Percentiles rank a stretch among this genome's conserved stretches.
Evolutionary conservation across 2,797 vertebrate genomes (phyloP).

Genomic region (Trachurus trachurus): DNA sequence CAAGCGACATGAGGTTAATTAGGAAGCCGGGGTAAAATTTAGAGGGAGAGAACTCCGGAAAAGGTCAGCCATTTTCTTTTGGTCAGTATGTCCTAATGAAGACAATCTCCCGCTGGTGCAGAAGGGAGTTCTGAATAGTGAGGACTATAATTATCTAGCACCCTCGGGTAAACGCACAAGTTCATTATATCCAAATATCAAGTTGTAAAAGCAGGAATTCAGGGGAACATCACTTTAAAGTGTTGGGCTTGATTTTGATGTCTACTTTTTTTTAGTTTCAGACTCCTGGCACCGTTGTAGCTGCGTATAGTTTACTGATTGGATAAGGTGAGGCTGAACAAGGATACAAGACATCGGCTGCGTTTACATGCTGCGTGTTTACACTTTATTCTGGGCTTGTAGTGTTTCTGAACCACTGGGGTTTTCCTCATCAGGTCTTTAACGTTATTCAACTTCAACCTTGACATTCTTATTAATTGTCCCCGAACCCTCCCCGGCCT

Average conservation of each 20-base stretch:
- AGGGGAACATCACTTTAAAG: constrained; percentile 35
- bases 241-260: constrained; percentile 20
- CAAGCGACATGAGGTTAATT: constrained; percentile 46
- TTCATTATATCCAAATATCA: constrained; percentile 72
- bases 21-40: constrained; percentile 26
- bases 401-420: neutral
- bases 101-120: constrained; percentile 59
- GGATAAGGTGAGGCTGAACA: neutral
- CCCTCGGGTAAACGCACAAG: constrained; percentile 55
- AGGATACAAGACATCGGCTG: neutral
- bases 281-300: constrained; percentile 8
- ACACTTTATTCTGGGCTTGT: neutral
- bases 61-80: constrained; percentile 74
- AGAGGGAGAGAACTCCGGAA: constrained; percentile 49
- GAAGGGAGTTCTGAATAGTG: constrained; percentile 36
- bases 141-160: constrained; percentile 65
- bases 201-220: constrained; percentile 45
- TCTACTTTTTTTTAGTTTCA: constrained; percentile 6
- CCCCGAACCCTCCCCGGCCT: neutral
- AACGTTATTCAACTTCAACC: neutral
- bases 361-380: neutral
- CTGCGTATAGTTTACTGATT: constrained; percentile 1
- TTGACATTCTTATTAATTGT: neutral
- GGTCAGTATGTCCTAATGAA: constrained; percentile 77
- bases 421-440: neutral